Evolutionary conservation across 2,888 invertebrate species (phyloP).

Genomic region (Idaea aversata): DNA sequence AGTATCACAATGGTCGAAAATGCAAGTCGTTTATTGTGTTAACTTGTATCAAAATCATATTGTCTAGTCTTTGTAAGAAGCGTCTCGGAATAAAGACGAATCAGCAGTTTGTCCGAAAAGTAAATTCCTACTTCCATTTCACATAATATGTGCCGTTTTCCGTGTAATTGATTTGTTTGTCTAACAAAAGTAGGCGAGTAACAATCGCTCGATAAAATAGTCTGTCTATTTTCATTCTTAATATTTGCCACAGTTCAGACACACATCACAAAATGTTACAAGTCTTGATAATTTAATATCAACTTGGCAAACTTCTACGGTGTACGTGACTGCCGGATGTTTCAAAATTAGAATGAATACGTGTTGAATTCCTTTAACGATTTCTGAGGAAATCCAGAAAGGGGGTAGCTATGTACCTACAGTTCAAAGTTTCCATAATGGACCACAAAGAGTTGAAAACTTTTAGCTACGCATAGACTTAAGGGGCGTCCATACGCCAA

Average conservation of each 20-base stretch:
- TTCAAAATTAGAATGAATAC: constrained; percentile 1
- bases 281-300: constrained; percentile 1
- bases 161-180: no score
- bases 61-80: no score
- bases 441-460: not conserved
- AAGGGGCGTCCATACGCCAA: no score
- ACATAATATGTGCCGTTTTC: no score
- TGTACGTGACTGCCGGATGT: not conserved
- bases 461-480: not conserved
- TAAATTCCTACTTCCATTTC: no score
- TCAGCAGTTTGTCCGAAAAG: not conserved
- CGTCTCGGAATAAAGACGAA: no score
- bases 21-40: no score
- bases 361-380: not conserved
- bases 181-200: not conserved
- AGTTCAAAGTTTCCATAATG: not conserved
- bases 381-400: not conserved
- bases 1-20: no score
- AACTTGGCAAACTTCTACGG: not conserved
- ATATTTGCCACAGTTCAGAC: not conserved
- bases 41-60: no score
- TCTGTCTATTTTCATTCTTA: not conserved
- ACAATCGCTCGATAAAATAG: not conserved
- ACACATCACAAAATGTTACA: not conserved
- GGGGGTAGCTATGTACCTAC: not conserved